Conservation (phyloP, 1,140 invertebrate species). For the Mylabris phalerata region DNA sequence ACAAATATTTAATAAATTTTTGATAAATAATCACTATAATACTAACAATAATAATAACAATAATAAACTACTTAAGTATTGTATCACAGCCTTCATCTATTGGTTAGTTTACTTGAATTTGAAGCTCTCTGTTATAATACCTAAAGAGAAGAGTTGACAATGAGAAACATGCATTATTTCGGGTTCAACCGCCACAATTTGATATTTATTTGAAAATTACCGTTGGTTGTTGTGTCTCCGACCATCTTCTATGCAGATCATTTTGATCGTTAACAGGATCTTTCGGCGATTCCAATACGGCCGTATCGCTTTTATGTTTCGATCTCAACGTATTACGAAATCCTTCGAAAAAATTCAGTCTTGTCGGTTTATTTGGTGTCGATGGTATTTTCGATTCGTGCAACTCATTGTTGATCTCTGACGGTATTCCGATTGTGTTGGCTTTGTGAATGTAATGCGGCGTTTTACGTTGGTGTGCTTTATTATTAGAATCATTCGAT, state of each 20-base stretch:
- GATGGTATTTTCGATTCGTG: constrained; percentile 15
- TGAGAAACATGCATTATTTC: background rate
- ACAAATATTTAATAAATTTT: constrained; percentile 14
- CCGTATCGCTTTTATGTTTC: constrained; percentile 38
- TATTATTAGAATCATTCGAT: constrained; percentile 25
- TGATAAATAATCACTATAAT: constrained; percentile 4
- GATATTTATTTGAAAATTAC: constrained; percentile 22
- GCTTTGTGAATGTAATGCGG: constrained; percentile 46
- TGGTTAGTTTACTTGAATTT: constrained; percentile 23
- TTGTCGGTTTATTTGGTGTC: constrained; percentile 23
- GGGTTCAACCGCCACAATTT: background rate
- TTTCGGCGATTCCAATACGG: constrained; percentile 27
- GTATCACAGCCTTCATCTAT: constrained; percentile 27
- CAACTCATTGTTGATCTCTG: constrained; percentile 31
- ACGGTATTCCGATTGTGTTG: constrained; percentile 52
- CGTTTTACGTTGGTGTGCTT: constrained; percentile 34
- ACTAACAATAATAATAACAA: background rate
- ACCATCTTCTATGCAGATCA: constrained; percentile 37
- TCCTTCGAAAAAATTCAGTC: constrained; percentile 33
- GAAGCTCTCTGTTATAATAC: constrained; percentile 25
- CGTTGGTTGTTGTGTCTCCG: constrained; percentile 35
- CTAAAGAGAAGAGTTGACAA: constrained; percentile 16
- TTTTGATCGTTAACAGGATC: constrained; percentile 24
- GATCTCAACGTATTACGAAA: constrained; percentile 35
- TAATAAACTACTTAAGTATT: constrained; percentile 15